Evolutionary conservation across 2,797 vertebrate genomes (phyloP).

Genomic region (Phylloscopus collybita): DNA sequence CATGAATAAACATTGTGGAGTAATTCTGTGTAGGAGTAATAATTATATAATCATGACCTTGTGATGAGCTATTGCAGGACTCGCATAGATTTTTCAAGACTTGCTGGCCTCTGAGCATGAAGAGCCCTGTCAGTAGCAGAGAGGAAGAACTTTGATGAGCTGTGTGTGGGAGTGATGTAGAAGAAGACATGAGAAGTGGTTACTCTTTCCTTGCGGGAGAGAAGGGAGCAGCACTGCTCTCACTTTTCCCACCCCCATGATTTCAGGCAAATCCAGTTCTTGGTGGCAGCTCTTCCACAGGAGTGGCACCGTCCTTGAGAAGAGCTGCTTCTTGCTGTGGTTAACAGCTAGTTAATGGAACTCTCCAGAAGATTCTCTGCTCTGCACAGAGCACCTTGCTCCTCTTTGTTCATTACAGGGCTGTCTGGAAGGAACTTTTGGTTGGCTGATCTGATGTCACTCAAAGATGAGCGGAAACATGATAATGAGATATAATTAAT

Average conservation of each 20-base stretch:
- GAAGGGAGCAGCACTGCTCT: rapidly evolving
- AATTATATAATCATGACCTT: neutral
- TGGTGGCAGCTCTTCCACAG: neutral
- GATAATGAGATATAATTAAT: constrained; percentile 32
- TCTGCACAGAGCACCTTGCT: neutral
- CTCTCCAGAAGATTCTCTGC: neutral
- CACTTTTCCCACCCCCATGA: neutral
- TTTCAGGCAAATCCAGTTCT: neutral
- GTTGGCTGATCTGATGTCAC: neutral
- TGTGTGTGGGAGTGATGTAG: rapidly evolving
- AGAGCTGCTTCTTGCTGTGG: neutral
- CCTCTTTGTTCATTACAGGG: rapidly evolving
- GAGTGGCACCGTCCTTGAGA: neutral
- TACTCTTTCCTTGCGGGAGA: neutral
- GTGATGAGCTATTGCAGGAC: neutral
- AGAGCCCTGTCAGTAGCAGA: neutral
- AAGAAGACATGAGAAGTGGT: neutral
- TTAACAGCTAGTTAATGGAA: neutral
- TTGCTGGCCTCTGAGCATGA: neutral
- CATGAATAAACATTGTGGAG: neutral
- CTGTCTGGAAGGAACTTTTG: neutral
- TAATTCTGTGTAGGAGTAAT: neutral
- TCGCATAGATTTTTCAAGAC: neutral
- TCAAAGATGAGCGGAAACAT: neutral
- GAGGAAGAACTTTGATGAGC: neutral